Evolutionary conservation across 2,797 vertebrate species (phyloP), one percentile per base, ranked within the genome.

Genomic region (Enteromius viviparus): DNA sequence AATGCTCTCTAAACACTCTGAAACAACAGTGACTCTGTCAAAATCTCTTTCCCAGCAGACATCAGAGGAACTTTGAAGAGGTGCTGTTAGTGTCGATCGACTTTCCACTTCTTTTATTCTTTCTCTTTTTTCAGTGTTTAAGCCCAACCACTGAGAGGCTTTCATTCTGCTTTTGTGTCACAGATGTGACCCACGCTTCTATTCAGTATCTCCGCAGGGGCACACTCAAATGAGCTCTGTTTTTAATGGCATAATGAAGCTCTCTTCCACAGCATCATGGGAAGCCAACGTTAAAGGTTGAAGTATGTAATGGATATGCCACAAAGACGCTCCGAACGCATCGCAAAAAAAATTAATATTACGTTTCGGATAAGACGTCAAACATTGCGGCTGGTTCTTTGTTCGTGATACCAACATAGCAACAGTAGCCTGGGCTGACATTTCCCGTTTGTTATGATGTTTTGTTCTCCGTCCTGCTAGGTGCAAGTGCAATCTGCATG

Each of bases 401-500:
- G 37, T 68, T 76, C 23, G 1, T 6, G 3, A 55, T 40, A 42
- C 34, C 68, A 70, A 45, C 51, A 58, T 80, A 8, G 47, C 32
- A 68, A 65, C 45, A 15, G 53, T 60, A 77, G 72, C 62, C 65
- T 4, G 12, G 32, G 69, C 49, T 66, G 60, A 80, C 70, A 75
- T 80, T 84, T 80, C 29, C 6, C 15, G 23, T 64, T 64, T 88
- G 26, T 68, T 68, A 42, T 80, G 42, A 84, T 70, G 3, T 77
- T 76, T 64, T 77, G 26, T 71, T 80, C 34, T 45, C 55, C 76
- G 32, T 87, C 90, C 89, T 89, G 88, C 92, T 92, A 99, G 98
- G 94, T 99, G 98, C 95, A 99, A 98, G 93, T 99, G 98, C 93
- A 99, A 99, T 91, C 97, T 99, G 90, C 98, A 99, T 0, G 97